Percentiles rank a stretch among this genome's conserved stretches.
Evolutionary conservation across 2,113 vertebrate species (phyloP).

Genomic region (Menidia beryllina): DNA sequence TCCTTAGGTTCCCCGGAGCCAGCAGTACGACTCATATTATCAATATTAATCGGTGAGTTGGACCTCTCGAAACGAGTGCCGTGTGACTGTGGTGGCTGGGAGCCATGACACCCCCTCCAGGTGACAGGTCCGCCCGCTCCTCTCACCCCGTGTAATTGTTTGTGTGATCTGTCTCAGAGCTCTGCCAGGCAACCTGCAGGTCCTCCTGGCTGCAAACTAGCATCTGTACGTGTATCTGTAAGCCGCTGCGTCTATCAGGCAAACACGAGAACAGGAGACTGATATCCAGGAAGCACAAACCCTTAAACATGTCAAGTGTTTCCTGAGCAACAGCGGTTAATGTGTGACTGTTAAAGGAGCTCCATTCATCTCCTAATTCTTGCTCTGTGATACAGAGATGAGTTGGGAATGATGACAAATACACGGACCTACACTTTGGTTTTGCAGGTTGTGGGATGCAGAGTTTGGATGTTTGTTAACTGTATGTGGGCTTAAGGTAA

Average conservation of each 20-base stretch:
- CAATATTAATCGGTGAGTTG: conserved; percentile 90
- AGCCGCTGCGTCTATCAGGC: background rate
- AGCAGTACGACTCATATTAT: conserved; percentile 91
- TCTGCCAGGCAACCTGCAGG: background rate
- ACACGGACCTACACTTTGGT: background rate
- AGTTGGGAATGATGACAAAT: background rate
- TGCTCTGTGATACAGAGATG: background rate
- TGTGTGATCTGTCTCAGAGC: conserved; percentile 17
- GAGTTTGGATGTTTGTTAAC: background rate
- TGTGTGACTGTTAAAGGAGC: background rate
- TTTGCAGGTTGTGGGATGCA: background rate
- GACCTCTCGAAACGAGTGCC: background rate
- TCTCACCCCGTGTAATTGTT: conserved; percentile 17
- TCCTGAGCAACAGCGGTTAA: background rate
- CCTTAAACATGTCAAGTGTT: background rate
- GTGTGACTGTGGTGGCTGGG: too few relatives aligned
- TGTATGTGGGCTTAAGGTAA: too few relatives aligned
- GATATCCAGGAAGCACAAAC: background rate
- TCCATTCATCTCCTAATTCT: background rate
- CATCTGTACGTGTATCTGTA: background rate
- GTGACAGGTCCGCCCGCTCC: background rate
- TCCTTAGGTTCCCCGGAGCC: conserved; percentile 91
- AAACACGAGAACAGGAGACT: background rate
- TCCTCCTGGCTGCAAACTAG: background rate
- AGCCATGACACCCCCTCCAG: background rate